Conservation (phyloP, 2,888 invertebrate species). For the Epinotia ramella region DNA sequence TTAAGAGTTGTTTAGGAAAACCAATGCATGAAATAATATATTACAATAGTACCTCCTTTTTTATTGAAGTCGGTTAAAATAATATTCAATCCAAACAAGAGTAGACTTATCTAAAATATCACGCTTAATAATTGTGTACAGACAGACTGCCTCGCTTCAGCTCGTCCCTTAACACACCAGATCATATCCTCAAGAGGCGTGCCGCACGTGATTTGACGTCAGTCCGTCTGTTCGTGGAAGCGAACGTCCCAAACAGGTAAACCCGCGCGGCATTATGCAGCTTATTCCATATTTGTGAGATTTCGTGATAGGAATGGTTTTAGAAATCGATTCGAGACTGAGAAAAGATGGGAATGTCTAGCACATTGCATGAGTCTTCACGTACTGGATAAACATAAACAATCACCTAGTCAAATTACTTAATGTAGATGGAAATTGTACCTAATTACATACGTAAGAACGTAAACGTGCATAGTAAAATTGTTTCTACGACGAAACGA, state of each 20-base stretch:
- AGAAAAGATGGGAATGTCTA: not conserved
- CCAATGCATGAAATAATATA: no score
- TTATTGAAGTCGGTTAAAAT: no score
- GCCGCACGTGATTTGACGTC: constrained; percentile 31
- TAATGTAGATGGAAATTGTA: no score
- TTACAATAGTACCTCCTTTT: no score
- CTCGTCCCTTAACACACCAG: not conserved
- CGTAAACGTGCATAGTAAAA: not conserved
- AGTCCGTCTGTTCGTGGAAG: constrained; percentile 28
- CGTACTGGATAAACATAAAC: not conserved
- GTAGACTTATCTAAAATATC: no score
- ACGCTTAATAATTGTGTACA: not conserved
- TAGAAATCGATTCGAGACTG: not conserved
- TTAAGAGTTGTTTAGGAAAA: no score
- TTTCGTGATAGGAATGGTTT: not conserved
- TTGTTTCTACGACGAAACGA: no score
- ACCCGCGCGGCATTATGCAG: not conserved
- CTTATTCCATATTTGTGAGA: constrained; percentile 1
- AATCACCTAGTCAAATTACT: not conserved
- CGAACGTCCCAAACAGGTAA: constrained; percentile 24
- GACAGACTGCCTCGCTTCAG: constrained; percentile 1
- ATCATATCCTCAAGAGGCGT: constrained; percentile 9
- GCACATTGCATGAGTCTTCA: not conserved
- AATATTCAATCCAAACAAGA: no score
- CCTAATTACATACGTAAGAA: not conserved